Base-by-base conservation (phyloP, 2,888 invertebrate species). In the Tachina fera region DNA sequence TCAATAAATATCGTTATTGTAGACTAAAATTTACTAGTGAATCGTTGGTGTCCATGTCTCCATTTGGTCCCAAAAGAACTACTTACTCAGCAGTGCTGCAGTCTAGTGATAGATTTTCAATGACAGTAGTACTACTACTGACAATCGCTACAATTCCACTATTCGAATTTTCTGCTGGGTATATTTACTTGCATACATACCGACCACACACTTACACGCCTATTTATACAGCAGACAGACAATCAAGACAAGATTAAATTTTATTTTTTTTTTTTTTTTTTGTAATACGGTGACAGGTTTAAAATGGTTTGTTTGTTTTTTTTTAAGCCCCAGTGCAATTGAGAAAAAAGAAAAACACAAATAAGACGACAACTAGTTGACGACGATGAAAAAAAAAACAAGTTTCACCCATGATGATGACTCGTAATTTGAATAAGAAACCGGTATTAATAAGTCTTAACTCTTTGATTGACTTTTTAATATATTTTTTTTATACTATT, bases 321-420 rank as follows among this genome's bases (percentile, higher is more conserved):
- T 51, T 19, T 9, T 3, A 11, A 63, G 49, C 19, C 31, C n/a
- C 60, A 16, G 58, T 58, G 39, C 67, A 83, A 77, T 83, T 83
- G 65, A 31, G 39, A 22, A 72, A 72, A 77, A 77, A 71, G 70
- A 75, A 72, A 77, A 70, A 70, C 49, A 68, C 41, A 68, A 58
- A 70, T 39, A 79, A 81, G 60, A 53, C 78, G 45, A 51, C 47
- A 60, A 63, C 71, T 75, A 56, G 49, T 60, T 56, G 45, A 75
- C 16, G 77, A 67, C 53, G 67, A 65, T 31, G 68, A 4, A 31
- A 31, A 31, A 6, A 71, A 78, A 78, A 83, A 83, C 83, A 68
- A 45, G 83, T 83, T 77, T 83, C 72, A 67, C 77, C 72, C 77
- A 83, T 74, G 72, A 74, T 74, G 72, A 74, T 83, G 77, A 61